Evolutionary conservation across 2,888 invertebrate genomes (phyloP).

Genomic region (Conops quadrifasciatus): DNA sequence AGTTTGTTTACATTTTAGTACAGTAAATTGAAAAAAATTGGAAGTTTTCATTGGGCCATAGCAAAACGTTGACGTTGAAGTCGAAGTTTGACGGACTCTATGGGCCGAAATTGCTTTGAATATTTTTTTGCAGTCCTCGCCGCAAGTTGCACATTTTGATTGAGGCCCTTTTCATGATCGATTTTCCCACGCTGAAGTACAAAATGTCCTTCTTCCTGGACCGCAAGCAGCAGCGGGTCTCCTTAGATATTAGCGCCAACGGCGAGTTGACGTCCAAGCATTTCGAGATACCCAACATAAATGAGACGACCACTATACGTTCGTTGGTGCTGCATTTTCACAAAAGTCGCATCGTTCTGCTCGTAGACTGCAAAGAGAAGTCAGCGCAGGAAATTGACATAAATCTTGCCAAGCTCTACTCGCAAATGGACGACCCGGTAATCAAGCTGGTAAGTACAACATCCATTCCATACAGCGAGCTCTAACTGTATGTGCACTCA

Average conservation of each 20-base stretch:
- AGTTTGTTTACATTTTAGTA: too few species aligned
- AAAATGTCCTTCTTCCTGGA: slow-evolving; percentile 66
- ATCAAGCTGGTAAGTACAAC: slow-evolving; percentile 60
- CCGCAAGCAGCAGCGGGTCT: slow-evolving; percentile 63
- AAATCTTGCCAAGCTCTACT: slow-evolving; percentile 61
- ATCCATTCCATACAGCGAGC: too few species aligned
- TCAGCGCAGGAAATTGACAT: slow-evolving; percentile 62
- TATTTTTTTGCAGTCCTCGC: slow-evolving; percentile 56
- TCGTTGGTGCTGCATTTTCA: slow-evolving; percentile 63
- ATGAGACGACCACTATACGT: slow-evolving; percentile 65
- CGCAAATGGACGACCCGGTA: slow-evolving; percentile 65
- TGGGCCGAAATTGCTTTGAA: neutral
- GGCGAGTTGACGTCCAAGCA: slow-evolving; percentile 62
- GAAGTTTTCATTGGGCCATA: too few species aligned
- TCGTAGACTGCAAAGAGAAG: slow-evolving; percentile 64
- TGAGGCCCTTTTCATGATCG: slow-evolving; percentile 66
- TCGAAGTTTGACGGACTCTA: too few species aligned
- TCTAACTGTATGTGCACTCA: too few species aligned
- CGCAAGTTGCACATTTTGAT: slow-evolving; percentile 64
- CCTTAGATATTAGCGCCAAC: slow-evolving; percentile 62
- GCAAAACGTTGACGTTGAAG: too few species aligned
- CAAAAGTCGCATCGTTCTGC: slow-evolving; percentile 60
- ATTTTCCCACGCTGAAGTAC: slow-evolving; percentile 64
- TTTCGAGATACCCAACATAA: slow-evolving; percentile 63
- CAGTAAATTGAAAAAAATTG: too few species aligned